phyloP scores from a whole-genome alignment of 2,888 invertebrate genomes.

The Mythimna lalbum region DNA sequence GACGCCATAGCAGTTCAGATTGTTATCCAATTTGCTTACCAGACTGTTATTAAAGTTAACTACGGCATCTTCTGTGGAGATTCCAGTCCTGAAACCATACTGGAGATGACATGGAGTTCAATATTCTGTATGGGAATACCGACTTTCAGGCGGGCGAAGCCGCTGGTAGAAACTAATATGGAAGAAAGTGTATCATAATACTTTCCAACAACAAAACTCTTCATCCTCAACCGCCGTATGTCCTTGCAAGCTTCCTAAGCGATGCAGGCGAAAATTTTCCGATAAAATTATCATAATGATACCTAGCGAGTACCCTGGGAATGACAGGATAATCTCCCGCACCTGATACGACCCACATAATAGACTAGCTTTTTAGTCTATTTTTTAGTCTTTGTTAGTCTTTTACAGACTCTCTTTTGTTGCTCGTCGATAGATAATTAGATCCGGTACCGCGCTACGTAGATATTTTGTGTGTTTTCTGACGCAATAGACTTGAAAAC shows the following conservation, averaged over 20 bases:
- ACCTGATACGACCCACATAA: constrained; percentile 45
- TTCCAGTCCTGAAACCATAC: too few relatives aligned
- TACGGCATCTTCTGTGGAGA: too few relatives aligned
- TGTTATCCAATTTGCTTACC: too few relatives aligned
- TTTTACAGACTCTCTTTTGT: constrained; percentile 29
- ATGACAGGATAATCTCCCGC: constrained; percentile 74
- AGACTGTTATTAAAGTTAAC: too few relatives aligned
- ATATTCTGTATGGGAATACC: too few relatives aligned
- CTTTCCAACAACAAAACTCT: background rate
- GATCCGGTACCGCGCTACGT: background rate
- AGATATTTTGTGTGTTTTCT: background rate
- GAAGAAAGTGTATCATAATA: background rate
- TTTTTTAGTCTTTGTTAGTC: constrained; percentile 17
- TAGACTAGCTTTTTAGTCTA: constrained; percentile 25
- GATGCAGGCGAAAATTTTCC: constrained; percentile 81
- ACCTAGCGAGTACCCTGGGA: constrained; percentile 73
- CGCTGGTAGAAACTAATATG: too few relatives aligned
- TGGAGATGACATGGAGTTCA: too few relatives aligned
- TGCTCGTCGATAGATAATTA: constrained; percentile 16
- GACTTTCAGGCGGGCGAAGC: too few relatives aligned
- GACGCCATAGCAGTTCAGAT: too few relatives aligned
- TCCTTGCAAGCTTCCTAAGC: constrained; percentile 66
- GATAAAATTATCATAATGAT: constrained; percentile 88
- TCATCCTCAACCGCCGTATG: constrained; percentile 60
- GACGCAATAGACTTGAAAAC: background rate